Evolutionary conservation across 2,113 vertebrate genomes (phyloP).

Genomic region (Asarcornis scutulata): DNA sequence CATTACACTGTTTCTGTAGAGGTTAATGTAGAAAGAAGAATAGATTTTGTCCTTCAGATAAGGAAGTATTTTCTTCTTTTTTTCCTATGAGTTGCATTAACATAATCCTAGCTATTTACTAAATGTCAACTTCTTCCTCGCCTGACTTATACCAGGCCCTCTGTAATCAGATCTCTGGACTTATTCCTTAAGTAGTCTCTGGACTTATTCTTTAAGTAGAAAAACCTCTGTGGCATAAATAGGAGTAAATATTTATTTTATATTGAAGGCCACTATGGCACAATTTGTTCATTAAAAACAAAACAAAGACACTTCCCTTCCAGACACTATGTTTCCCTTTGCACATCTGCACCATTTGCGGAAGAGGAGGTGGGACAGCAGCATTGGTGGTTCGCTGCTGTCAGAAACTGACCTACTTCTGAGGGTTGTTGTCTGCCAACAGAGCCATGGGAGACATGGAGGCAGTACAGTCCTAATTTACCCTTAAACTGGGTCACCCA

Average conservation of each 20-base stretch:
- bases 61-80: neutral
- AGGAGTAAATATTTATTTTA: slow-evolving; percentile 38
- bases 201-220: neutral
- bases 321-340: neutral
- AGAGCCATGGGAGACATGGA: neutral
- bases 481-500: neutral
- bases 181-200: neutral
- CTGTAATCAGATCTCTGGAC: neutral
- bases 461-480: neutral
- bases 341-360: neutral
- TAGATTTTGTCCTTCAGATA: neutral
- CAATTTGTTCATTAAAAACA: neutral
- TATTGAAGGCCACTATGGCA: neutral
- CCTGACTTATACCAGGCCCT: neutral
- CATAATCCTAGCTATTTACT: neutral
- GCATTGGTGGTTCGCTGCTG: neutral
- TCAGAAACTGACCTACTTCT: neutral
- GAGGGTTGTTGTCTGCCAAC: neutral
- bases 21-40: neutral
- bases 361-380: neutral
- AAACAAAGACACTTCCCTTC: neutral
- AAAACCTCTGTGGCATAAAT: neutral
- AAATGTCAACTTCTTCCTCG: neutral
- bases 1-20: neutral
- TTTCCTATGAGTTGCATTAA: neutral